Evolutionary conservation across 2,113 vertebrate species (phyloP), one percentile per base, ranked within the genome.

Genomic region (Mirounga angustirostris): DNA sequence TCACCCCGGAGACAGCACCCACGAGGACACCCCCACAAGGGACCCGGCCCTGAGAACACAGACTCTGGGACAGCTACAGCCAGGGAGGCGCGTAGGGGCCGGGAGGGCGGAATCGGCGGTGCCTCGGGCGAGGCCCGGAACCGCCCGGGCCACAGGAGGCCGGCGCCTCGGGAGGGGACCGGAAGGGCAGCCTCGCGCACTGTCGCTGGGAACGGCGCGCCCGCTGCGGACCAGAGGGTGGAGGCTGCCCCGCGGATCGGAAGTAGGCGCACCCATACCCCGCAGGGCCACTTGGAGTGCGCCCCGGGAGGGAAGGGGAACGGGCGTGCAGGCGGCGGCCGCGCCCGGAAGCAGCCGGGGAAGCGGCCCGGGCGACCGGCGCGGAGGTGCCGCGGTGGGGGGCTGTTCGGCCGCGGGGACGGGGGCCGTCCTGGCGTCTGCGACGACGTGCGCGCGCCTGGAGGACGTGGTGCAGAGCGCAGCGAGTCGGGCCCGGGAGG

Each of bases 21-120:
- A 18, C 12, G 2, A 24, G 36, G 33, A 13, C 28, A 52, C 18
- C 22, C 7, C 7, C 22, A 33, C 1, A 4, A 13, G 21, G 65
- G 24, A 0, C 65, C 1, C 2, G 2, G 5, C 43, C 24, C 26
- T 30, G 24, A 52, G 73, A 50, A 24, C 46, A 4, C 4, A 1
- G 14, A 52, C 5, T 3, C 5, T 3, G 28, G 50, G 46, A 13
- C 46, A 1, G 2, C 74, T 15, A 1, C 13, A 10, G 13, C 83
- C 50, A 14, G 71, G 50, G 76, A 3, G 8, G 18, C 10, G 19
- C 5, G 54, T 11, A 40, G 65, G 5, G 30, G 40, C 33, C 13
- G 4, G 36, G 4, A 13, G 2, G 46, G 4, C 15, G 1, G 8
- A 7, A 28, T 15, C 7, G 14, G 14, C 12, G 26, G 0, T 4